phyloP scores from a whole-genome alignment of 2,797 vertebrate genomes.

The Sebastolobus alascanus region DNA sequence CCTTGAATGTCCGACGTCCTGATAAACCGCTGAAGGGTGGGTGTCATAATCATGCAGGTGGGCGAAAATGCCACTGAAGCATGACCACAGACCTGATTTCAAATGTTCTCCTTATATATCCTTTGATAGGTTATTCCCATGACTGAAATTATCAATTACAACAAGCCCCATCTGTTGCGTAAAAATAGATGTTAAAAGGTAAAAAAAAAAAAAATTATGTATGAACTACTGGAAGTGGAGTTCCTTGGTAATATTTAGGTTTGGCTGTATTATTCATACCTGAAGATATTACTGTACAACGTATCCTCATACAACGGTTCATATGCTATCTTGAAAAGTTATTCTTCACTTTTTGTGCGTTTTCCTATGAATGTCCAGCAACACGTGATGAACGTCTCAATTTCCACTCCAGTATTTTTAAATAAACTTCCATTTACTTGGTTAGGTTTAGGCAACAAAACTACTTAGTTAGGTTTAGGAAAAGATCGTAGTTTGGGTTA shows the following conservation, averaged over 20 bases:
- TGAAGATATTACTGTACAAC: background rate
- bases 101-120: background rate
- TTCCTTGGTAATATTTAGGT: background rate
- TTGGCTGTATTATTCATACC: background rate
- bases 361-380: no score
- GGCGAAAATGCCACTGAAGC: slow-evolving; percentile 18
- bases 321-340: no score
- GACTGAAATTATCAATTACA: background rate
- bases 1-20: slow-evolving; percentile 23
- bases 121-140: background rate
- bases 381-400: no score
- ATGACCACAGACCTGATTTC: background rate
- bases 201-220: background rate
- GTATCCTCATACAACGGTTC: background rate
- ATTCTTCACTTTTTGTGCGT: no score
- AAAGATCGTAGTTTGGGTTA: background rate
- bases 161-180: background rate
- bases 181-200: background rate
- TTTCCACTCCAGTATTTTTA: no score
- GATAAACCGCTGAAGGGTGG: slow-evolving; percentile 3
- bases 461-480: background rate
- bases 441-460: no score
- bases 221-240: background rate
- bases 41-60: slow-evolving; percentile 2
- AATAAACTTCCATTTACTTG: no score